Evolutionary conservation across 1,140 invertebrate genomes (phyloP).

Genomic region (Eriosoma lanigerum): DNA sequence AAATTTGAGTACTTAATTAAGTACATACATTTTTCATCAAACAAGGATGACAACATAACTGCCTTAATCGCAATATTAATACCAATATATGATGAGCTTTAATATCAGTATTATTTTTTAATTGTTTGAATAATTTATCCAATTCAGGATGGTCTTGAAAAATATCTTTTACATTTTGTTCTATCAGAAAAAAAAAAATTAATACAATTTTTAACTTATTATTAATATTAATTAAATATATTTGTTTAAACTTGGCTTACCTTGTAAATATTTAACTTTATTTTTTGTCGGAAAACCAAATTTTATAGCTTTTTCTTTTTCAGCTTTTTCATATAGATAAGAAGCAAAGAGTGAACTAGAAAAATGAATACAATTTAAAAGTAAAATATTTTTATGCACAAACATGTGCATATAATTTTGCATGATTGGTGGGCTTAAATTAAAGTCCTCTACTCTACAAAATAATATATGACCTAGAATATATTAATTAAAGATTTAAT

Average conservation of each 20-base stretch:
- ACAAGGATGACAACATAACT: slow-evolving; percentile 85
- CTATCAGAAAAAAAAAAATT: slow-evolving; percentile 24
- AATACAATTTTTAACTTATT: not conserved
- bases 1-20: slow-evolving; percentile 42
- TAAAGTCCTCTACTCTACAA: too few species aligned
- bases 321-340: slow-evolving; percentile 72
- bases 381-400: too few species aligned
- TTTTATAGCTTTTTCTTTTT: slow-evolving; percentile 62
- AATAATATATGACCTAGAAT: too few species aligned
- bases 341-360: slow-evolving; percentile 74
- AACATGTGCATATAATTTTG: too few species aligned
- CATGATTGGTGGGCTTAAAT: too few species aligned
- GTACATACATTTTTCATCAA: slow-evolving; percentile 67
- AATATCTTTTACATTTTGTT: slow-evolving; percentile 54
- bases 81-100: slow-evolving; percentile 78
- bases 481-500: too few species aligned
- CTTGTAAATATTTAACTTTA: slow-evolving; percentile 9
- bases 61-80: slow-evolving; percentile 77
- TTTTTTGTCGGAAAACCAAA: slow-evolving; percentile 55
- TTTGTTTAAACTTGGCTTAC: not conserved
- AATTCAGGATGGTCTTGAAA: slow-evolving; percentile 57
- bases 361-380: too few species aligned
- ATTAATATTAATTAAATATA: not conserved
- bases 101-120: slow-evolving; percentile 65
- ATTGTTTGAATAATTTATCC: slow-evolving; percentile 64